These are phyloP conservation scores for Poliocrania exsul DNA, from an alignment of 2,797 vertebrate species.

Conservation along the genomic window DNA sequence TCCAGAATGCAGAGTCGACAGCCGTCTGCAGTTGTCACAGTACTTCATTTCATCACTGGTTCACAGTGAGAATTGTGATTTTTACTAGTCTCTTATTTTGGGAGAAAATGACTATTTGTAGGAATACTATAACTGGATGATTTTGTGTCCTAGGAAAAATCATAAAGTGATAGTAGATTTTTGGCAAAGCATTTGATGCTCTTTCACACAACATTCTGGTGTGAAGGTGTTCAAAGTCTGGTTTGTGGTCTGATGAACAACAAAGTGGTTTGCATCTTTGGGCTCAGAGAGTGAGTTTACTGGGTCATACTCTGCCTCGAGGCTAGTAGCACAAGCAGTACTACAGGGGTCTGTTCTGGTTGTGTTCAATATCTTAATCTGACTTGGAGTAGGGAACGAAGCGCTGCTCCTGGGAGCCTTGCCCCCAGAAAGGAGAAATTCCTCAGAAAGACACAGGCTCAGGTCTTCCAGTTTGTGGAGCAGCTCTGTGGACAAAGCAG, in stretches of 20 bases:
- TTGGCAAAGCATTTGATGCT: not conserved
- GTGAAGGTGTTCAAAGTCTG: not conserved
- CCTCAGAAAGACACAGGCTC: not conserved
- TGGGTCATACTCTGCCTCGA: not conserved
- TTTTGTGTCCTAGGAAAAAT: not conserved
- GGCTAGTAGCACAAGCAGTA: not conserved
- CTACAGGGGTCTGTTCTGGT: not conserved
- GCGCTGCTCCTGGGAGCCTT: not conserved
- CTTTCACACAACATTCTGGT: not conserved
- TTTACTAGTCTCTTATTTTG: not conserved
- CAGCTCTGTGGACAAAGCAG: not conserved
- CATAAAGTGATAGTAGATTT: not conserved
- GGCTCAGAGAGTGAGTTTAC: not conserved
- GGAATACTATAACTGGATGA: not conserved
- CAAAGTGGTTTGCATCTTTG: not conserved
- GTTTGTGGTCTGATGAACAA: not conserved
- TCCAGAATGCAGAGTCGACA: not conserved
- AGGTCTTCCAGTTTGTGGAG: not conserved
- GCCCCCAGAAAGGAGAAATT: not conserved
- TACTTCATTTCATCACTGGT: not conserved
- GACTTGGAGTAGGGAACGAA: not conserved
- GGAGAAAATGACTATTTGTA: not conserved
- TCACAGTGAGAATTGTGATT: not conserved
- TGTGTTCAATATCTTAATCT: not conserved
- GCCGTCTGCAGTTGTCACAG: constrained; percentile 3